These are phyloP conservation scores for Poliocrania exsul DNA, from an alignment of 2,797 vertebrate species.

Conservation along the genomic window DNA sequence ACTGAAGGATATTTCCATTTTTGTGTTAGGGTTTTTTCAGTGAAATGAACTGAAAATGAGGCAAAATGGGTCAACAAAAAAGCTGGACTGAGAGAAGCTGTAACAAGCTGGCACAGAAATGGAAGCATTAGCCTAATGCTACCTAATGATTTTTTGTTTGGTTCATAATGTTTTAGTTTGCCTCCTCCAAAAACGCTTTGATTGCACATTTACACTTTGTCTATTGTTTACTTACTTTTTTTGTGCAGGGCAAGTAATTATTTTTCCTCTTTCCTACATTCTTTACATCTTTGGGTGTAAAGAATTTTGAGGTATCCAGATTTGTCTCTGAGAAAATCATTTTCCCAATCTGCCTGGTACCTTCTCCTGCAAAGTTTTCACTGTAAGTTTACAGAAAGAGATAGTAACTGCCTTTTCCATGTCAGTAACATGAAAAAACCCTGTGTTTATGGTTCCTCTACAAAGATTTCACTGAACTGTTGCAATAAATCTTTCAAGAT, in stretches of 20 bases:
- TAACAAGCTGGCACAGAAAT: not conserved
- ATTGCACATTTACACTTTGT: not conserved
- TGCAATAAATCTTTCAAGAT: not conserved
- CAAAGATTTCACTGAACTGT: not conserved
- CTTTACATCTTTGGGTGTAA: not conserved
- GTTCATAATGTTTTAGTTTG: not conserved
- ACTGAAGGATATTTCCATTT: conserved; percentile 23
- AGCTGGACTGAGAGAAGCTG: not conserved
- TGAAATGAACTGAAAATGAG: conserved; percentile 9
- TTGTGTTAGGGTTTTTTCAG: not conserved
- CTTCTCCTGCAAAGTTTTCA: not conserved
- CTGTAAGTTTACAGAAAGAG: not conserved
- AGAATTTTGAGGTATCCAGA: not conserved
- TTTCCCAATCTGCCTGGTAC: not conserved
- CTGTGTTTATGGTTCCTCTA: not conserved
- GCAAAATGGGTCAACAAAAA: not conserved
- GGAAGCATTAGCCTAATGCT: not conserved
- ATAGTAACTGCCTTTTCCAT: not conserved
- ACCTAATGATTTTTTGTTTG: not conserved
- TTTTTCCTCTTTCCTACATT: not conserved
- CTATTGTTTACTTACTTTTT: not conserved
- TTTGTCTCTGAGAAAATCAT: not conserved
- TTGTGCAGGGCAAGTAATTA: not conserved
- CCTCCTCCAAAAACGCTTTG: not conserved
- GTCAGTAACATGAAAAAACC: not conserved